These are phyloP conservation scores for Meda fulgida DNA, from an alignment of 2,797 vertebrate species.

Conservation along the genomic window DNA sequence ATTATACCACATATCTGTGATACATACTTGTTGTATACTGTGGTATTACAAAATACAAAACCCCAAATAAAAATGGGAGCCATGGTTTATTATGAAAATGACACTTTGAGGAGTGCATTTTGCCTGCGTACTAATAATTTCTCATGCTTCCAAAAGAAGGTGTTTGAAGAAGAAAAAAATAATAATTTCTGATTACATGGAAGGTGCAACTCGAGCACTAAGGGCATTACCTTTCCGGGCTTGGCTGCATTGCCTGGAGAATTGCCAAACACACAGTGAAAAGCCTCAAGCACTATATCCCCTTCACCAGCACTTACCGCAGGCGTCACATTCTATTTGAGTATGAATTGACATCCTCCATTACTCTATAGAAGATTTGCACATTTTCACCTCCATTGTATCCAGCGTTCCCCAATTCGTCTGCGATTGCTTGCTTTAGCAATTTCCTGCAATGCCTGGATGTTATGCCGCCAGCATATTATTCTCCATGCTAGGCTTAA, in stretches of 20 bases:
- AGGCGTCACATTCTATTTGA: slow-evolving; percentile 57
- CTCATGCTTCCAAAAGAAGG: slow-evolving; percentile 7
- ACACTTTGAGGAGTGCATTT: neutral
- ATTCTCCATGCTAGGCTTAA: slow-evolving; percentile 47
- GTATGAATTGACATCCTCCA: slow-evolving; percentile 52
- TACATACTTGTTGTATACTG: too few relatives aligned
- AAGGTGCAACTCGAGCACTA: slow-evolving; percentile 54
- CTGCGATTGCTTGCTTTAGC: slow-evolving; percentile 28
- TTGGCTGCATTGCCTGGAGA: slow-evolving; percentile 59
- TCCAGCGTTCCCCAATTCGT: slow-evolving; percentile 25
- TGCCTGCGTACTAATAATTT: neutral
- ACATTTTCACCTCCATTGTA: slow-evolving; percentile 51
- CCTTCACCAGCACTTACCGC: slow-evolving; percentile 41
- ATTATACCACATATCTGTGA: neutral
- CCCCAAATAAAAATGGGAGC: neutral
- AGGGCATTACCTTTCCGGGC: slow-evolving; percentile 58
- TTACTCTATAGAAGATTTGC: slow-evolving; percentile 39
- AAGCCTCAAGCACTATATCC: slow-evolving; percentile 40
- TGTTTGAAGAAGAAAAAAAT: slow-evolving; percentile 44
- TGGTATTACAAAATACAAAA: neutral
- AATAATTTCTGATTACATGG: slow-evolving; percentile 60
- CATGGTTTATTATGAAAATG: neutral
- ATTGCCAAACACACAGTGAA: slow-evolving; percentile 47
- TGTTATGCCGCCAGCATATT: slow-evolving; percentile 30
- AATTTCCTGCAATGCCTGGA: slow-evolving; percentile 28